Percentiles rank a stretch among this genome's conserved stretches.
These are phyloP conservation scores for Macrotrachela quadricornifera DNA, from an alignment of 1,140 invertebrate genomes.

Conservation along the genomic window DNA sequence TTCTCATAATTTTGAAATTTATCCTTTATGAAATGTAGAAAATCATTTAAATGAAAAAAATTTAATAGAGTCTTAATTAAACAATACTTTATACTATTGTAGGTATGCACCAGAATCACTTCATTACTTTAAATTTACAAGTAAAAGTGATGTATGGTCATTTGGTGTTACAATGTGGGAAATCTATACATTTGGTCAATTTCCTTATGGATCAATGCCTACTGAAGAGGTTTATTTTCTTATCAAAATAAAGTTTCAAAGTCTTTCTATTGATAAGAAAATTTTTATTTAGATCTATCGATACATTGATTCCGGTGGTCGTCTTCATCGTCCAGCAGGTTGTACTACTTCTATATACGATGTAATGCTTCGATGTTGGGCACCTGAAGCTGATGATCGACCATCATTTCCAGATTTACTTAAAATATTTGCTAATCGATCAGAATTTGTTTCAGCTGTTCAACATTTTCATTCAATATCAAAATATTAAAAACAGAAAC, in stretches of 20 bases:
- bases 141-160: slow-evolving; percentile 80
- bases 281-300: no score
- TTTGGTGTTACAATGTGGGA: slow-evolving; percentile 77
- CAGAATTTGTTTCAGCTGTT: no score
- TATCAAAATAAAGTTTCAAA: neutral
- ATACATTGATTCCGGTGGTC: neutral
- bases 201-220: slow-evolving; percentile 38
- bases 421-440: no score
- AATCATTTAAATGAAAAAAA: no score
- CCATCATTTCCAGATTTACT: slow-evolving; percentile 11
- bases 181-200: slow-evolving; percentile 64
- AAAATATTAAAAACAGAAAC: no score
- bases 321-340: neutral
- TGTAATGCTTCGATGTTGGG: slow-evolving; percentile 30
- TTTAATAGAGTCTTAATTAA: no score
- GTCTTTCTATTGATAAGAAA: no score
- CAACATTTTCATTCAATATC: no score
- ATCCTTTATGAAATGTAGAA: no score
- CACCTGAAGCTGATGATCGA: slow-evolving; percentile 23
- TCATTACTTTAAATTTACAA: slow-evolving; percentile 71
- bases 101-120: slow-evolving; percentile 69
- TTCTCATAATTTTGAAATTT: no score
- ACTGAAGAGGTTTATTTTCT: neutral
- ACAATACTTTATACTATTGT: no score
- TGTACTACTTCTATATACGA: slow-evolving; percentile 26